phyloP scores from a whole-genome alignment of 2,113 vertebrate species.

The Pycnonotus jocosus region DNA sequence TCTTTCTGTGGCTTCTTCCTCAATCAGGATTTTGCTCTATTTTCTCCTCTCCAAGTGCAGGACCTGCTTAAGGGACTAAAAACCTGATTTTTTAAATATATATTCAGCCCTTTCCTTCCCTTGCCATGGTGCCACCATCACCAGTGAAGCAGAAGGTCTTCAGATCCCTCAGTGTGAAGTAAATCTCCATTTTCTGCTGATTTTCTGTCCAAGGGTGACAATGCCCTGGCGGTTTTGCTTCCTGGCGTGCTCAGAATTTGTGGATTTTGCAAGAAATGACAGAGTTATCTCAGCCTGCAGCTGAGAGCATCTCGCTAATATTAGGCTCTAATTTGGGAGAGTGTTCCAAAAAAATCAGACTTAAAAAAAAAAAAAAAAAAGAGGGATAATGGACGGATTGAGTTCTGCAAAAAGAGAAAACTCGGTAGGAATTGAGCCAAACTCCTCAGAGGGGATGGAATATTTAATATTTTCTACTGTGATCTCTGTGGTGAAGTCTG shows the following conservation, averaged over 20 bases:
- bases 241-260: neutral
- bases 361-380: neutral
- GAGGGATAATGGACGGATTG: neutral
- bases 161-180: neutral
- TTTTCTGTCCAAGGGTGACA: neutral
- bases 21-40: neutral
- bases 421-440: neutral
- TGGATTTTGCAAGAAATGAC: neutral
- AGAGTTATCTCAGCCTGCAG: neutral
- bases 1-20: accelerated
- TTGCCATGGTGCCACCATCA: neutral
- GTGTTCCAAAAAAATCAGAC: neutral
- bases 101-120: neutral
- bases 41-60: neutral
- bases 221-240: neutral
- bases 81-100: neutral
- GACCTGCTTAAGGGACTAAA: neutral
- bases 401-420: neutral
- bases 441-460: neutral
- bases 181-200: neutral
- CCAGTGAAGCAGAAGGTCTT: neutral
- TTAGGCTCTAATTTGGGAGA: neutral
- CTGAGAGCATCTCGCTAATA: neutral
- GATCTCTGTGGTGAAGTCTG: neutral
- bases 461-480: neutral